Evolutionary conservation across 2,888 invertebrate genomes (phyloP).

Genomic region (Drosophila nigritarsus): DNA sequence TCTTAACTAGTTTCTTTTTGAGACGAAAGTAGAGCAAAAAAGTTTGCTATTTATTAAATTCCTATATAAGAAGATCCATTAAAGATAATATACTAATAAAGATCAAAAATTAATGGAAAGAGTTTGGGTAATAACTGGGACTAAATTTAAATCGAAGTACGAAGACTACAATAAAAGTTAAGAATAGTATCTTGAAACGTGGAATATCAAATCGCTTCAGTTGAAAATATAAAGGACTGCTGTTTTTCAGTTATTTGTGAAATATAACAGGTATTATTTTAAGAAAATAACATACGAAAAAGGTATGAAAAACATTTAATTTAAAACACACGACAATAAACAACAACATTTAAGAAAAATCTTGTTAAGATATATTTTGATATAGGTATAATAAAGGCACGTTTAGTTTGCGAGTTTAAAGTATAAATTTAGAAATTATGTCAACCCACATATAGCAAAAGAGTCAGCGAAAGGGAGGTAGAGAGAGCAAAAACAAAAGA

Average conservation of each 20-base stretch:
- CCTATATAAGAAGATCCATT: too few species aligned
- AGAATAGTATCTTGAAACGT: background rate
- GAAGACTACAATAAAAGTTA: background rate
- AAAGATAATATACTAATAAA: background rate
- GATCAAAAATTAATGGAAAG: background rate
- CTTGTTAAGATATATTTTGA: conserved; percentile 6
- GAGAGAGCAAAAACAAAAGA: conserved; percentile 12
- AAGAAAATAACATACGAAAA: conserved; percentile 16
- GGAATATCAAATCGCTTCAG: background rate
- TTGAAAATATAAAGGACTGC: background rate
- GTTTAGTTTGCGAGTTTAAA: conserved; percentile 39
- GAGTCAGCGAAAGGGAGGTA: conserved; percentile 8
- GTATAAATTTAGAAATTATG: conserved; percentile 72
- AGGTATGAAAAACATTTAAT: conserved; percentile 40
- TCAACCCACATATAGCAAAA: conserved; percentile 53
- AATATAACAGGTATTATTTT: conserved; percentile 3
- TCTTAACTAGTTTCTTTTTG: background rate
- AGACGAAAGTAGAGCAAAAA: background rate
- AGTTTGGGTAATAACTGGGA: background rate
- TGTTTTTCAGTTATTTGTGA: conserved; percentile 3
- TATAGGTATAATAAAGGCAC: conserved; percentile 35
- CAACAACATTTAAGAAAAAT: conserved; percentile 44
- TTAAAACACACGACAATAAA: conserved; percentile 56
- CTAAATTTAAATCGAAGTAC: background rate
- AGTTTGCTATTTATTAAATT: background rate